phyloP scores from a whole-genome alignment of 2,888 invertebrate genomes.

The Tipula confusa region DNA sequence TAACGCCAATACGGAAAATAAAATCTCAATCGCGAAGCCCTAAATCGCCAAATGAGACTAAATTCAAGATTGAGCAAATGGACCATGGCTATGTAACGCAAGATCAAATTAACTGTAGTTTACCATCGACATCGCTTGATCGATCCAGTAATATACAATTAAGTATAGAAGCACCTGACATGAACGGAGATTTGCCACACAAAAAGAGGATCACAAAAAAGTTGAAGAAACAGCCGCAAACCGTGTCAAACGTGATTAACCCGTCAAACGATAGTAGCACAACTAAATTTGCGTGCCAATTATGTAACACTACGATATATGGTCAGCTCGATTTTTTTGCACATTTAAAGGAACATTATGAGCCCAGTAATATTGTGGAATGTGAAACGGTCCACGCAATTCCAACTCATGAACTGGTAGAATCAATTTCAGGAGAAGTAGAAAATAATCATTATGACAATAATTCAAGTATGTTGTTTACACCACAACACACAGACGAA shows the following conservation, averaged over 20 bases:
- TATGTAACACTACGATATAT: conserved; percentile 70
- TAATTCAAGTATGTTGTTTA: neutral
- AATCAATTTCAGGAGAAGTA: neutral
- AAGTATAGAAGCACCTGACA: conserved; percentile 40
- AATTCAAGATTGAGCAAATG: neutral
- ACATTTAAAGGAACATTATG: conserved; percentile 78
- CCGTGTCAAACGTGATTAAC: neutral
- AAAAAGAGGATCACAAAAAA: conserved; percentile 81
- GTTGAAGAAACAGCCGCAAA: conserved; percentile 46
- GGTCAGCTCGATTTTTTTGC: conserved; percentile 81
- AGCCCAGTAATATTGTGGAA: conserved; percentile 51
- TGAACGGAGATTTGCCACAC: conserved; percentile 72
- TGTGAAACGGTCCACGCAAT: neutral
- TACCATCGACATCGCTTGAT: neutral
- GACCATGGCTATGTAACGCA: neutral
- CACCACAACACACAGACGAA: neutral
- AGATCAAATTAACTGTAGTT: neutral
- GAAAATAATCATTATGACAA: neutral
- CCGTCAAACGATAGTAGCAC: neutral
- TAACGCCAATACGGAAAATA: conserved; percentile 37
- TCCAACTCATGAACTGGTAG: neutral
- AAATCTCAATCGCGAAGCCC: neutral
- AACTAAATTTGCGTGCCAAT: conserved; percentile 57
- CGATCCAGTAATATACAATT: neutral
- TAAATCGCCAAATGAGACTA: neutral